phyloP scores from a whole-genome alignment of 2,888 invertebrate genomes.

The Lycia hirtaria region DNA sequence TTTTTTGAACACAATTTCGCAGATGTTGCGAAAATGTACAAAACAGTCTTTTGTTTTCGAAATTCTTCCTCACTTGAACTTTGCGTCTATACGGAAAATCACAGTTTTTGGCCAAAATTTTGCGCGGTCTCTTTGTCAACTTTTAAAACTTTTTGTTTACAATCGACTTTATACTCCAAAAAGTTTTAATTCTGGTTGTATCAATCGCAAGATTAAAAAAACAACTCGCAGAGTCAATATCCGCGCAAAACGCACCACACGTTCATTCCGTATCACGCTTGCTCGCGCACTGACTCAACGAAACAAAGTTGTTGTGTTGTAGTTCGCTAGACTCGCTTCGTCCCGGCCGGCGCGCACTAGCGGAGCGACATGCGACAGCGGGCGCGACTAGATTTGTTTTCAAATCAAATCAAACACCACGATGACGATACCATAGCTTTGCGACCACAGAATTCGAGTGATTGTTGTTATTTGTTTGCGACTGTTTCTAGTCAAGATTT shows the following conservation, averaged over 20 bases:
- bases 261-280: conserved; percentile 85
- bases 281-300: conserved; percentile 81
- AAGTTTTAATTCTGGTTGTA: conserved; percentile 75
- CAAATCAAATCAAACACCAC: too few species aligned
- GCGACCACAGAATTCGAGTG: too few species aligned
- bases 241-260: conserved; percentile 86
- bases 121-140: conserved; percentile 76
- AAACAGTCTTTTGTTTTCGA: conserved; percentile 85
- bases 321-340: conserved; percentile 41
- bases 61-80: conserved; percentile 74
- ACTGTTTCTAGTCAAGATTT: too few species aligned
- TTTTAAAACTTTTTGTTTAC: conserved; percentile 71
- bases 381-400: conserved; percentile 73
- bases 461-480: too few species aligned
- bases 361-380: conserved; percentile 53
- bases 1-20: conserved; percentile 86
- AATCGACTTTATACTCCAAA: conserved; percentile 81
- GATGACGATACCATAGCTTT: conserved; percentile 68
- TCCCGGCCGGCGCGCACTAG: conserved; percentile 28
- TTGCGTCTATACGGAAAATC: conserved; percentile 85
- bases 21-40: conserved; percentile 83
- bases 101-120: conserved; percentile 79
- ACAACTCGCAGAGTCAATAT: conserved; percentile 82
- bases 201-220: conserved; percentile 74
- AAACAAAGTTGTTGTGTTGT: conserved; percentile 32